phyloP scores from a whole-genome alignment of 2,797 vertebrate species.

The Enteromius mattozi region DNA sequence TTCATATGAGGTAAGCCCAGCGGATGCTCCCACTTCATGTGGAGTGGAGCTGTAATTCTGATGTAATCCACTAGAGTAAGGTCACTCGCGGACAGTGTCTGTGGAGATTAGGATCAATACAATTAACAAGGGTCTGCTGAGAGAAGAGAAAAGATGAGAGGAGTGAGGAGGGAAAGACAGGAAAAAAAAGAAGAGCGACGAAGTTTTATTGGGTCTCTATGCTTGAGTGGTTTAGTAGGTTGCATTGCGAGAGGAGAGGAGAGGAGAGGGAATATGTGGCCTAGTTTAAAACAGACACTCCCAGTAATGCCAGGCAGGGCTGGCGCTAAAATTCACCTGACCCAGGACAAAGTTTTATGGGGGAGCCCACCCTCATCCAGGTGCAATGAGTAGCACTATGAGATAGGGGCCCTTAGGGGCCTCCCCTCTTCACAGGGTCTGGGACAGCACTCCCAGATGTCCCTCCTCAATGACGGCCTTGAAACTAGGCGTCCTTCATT shows the following conservation, averaged over 20 bases:
- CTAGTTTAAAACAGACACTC: slow-evolving; percentile 55
- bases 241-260: slow-evolving; percentile 47
- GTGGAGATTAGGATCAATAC: slow-evolving; percentile 58
- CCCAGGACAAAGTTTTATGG: slow-evolving; percentile 10
- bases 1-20: slow-evolving; percentile 49
- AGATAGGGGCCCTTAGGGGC: slow-evolving; percentile 2
- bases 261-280: slow-evolving; percentile 60
- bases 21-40: slow-evolving; percentile 48
- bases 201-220: slow-evolving; percentile 57
- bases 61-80: slow-evolving; percentile 49
- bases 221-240: slow-evolving; percentile 61
- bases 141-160: slow-evolving; percentile 31
- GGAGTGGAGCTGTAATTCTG: slow-evolving; percentile 51
- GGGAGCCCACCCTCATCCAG: background rate
- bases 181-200: slow-evolving; percentile 18
- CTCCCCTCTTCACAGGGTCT: background rate
- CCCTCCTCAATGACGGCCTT: slow-evolving; percentile 2
- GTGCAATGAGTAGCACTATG: background rate
- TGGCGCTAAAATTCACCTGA: background rate
- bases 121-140: slow-evolving; percentile 53
- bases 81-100: slow-evolving; percentile 47
- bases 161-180: slow-evolving; percentile 14
- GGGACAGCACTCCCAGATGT: slow-evolving; percentile 6
- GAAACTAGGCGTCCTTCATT: slow-evolving; percentile 4
- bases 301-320: slow-evolving; percentile 16